Conservation (phyloP, 2,888 invertebrate genomes). For the Ashinkailepas kermadecensis region DNA sequence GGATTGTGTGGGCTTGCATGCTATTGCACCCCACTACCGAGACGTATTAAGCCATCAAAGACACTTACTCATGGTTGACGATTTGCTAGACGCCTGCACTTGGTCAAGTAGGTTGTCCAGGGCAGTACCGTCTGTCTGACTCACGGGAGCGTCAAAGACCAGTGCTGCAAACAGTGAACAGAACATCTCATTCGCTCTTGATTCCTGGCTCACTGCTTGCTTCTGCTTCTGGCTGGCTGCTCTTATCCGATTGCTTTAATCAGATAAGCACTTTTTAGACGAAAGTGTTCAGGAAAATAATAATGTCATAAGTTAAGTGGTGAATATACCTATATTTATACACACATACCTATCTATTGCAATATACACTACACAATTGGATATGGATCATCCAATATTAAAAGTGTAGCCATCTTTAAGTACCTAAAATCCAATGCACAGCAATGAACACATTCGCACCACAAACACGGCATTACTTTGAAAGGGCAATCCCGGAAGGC, state of each 20-base stretch:
- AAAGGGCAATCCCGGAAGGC: no score
- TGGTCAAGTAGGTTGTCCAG: background rate
- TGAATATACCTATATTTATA: no score
- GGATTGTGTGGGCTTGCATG: background rate
- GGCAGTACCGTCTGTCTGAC: background rate
- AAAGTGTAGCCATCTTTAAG: no score
- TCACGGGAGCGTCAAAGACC: background rate
- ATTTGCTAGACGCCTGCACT: background rate
- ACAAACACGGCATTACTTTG: no score
- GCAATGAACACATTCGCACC: no score
- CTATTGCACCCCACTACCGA: background rate
- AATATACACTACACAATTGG: no score
- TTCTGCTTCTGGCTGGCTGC: background rate
- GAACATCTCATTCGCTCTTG: background rate
- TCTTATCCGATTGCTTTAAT: background rate
- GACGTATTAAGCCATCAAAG: background rate
- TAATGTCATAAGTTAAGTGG: background rate
- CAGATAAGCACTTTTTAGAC: background rate
- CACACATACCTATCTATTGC: no score
- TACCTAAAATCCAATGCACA: no score
- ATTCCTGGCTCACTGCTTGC: background rate
- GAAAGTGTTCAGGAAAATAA: background rate
- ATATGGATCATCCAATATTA: no score
- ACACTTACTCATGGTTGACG: background rate
- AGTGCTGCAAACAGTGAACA: background rate